Evolutionary conservation across 1,140 invertebrate species (phyloP).

Genomic region (Drosophila eugracilis): DNA sequence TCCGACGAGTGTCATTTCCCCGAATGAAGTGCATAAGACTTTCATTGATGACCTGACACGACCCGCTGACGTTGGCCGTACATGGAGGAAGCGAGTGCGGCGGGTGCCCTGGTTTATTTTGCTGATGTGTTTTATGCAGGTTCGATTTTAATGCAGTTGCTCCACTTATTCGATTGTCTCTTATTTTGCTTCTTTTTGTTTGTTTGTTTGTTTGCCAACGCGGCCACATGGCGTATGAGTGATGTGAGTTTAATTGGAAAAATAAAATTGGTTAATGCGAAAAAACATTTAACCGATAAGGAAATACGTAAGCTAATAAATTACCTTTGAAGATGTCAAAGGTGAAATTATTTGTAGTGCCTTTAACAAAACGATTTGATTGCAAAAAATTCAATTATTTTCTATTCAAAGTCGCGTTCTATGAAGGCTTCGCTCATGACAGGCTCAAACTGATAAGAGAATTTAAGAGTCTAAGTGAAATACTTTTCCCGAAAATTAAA

Average conservation of each 20-base stretch:
- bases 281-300: neutral
- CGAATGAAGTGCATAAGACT: constrained; percentile 57
- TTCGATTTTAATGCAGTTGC: constrained; percentile 46
- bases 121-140: constrained; percentile 70
- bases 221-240: constrained; percentile 45
- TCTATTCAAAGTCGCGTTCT: neutral
- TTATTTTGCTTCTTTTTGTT: neutral
- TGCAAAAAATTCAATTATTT: neutral
- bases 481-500: too few relatives aligned
- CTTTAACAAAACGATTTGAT: neutral
- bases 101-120: constrained; percentile 77
- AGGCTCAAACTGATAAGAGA: neutral
- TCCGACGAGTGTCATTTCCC: constrained; percentile 9
- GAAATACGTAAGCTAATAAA: neutral
- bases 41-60: constrained; percentile 73
- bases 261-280: constrained; percentile 2
- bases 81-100: constrained; percentile 37
- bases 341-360: constrained; percentile 14
- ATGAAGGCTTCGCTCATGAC: too few relatives aligned
- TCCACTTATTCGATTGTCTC: constrained; percentile 28
- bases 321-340: constrained; percentile 5
- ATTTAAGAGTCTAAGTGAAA: too few relatives aligned
- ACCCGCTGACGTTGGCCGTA: neutral
- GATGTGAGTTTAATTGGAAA: constrained; percentile 39
- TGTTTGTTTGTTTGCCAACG: constrained; percentile 17